These are phyloP conservation scores for Penaeus chinensis DNA, from an alignment of 1,140 invertebrate genomes.

Conservation along the genomic window DNA sequence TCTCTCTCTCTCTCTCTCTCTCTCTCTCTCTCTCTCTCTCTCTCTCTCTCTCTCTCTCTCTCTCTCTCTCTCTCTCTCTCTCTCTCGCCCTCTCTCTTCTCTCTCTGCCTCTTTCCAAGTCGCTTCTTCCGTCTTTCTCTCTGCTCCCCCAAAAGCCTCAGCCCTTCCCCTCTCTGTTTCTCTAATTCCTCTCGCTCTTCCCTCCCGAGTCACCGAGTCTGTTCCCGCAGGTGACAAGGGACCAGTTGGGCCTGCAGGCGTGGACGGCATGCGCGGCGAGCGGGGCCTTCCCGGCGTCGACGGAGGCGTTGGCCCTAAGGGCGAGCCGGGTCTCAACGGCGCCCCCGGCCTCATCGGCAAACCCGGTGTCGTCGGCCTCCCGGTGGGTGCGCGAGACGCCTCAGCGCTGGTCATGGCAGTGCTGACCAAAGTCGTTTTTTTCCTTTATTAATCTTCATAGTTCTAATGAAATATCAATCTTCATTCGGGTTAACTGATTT, in stretches of 20 bases:
- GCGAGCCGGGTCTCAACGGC: constrained; percentile 28
- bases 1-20: not conserved
- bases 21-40: not conserved
- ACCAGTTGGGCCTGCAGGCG: constrained; percentile 15
- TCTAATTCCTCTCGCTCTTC: not conserved
- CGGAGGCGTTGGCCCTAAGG: constrained; percentile 34
- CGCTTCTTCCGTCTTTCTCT: not conserved
- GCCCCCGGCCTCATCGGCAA: constrained; percentile 57
- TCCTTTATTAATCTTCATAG: not conserved
- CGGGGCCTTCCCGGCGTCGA: constrained; percentile 36
- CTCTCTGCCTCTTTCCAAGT: not conserved
- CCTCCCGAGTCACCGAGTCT: not conserved
- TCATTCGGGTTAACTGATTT: not conserved
- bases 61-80: not conserved
- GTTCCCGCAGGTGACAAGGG: constrained; percentile 47
- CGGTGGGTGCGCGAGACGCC: constrained; percentile 13
- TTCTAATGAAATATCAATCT: too few species aligned
- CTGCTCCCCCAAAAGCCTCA: not conserved
- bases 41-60: not conserved
- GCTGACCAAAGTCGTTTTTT: too few species aligned
- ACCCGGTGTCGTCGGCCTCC: constrained; percentile 54
- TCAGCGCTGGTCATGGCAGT: not conserved
- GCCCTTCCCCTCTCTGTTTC: not conserved
- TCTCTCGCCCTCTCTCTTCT: not conserved
- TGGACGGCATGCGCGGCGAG: constrained; percentile 35